These are phyloP conservation scores for Leptonema lineaticorne DNA, from an alignment of 1,140 invertebrate genomes.

Conservation along the genomic window DNA sequence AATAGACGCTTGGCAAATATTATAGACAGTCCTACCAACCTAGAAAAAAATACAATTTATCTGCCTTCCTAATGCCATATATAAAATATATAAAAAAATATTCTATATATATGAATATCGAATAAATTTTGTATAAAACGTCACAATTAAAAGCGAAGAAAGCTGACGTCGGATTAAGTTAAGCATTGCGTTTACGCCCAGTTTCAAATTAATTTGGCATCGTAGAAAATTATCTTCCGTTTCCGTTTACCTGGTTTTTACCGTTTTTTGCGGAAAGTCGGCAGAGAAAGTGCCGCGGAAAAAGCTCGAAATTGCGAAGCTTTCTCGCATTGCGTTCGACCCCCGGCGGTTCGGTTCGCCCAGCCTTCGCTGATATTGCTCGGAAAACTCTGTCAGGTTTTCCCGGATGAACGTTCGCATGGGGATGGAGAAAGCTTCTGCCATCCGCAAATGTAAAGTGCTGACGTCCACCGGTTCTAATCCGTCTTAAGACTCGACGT, in stretches of 20 bases:
- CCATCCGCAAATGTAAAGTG: slow-evolving; percentile 28
- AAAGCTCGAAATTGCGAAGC: not conserved
- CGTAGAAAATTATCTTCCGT: slow-evolving; percentile 1
- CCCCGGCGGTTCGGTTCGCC: too few relatives aligned
- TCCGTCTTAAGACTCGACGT: slow-evolving; percentile 22
- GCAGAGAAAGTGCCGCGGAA: not conserved
- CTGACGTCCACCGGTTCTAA: slow-evolving; percentile 30
- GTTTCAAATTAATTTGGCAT: slow-evolving; percentile 19
- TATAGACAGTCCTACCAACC: too few relatives aligned
- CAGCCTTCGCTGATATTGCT: too few relatives aligned
- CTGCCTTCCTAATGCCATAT: too few relatives aligned
- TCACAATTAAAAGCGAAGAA: not conserved
- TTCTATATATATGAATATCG: too few relatives aligned
- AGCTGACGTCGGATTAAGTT: not conserved
- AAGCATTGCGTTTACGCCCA: not conserved
- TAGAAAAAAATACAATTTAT: too few relatives aligned
- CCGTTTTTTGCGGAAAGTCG: not conserved
- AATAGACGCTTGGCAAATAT: too few relatives aligned
- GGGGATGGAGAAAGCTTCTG: not conserved
- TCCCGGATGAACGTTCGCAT: not conserved
- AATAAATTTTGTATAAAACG: too few relatives aligned
- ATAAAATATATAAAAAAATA: too few relatives aligned
- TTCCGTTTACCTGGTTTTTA: not conserved
- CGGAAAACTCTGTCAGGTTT: slow-evolving; percentile 12
- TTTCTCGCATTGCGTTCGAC: too few relatives aligned